Evolutionary conservation across 1,140 invertebrate genomes (phyloP).

Genomic region (Ceratina australensis): DNA sequence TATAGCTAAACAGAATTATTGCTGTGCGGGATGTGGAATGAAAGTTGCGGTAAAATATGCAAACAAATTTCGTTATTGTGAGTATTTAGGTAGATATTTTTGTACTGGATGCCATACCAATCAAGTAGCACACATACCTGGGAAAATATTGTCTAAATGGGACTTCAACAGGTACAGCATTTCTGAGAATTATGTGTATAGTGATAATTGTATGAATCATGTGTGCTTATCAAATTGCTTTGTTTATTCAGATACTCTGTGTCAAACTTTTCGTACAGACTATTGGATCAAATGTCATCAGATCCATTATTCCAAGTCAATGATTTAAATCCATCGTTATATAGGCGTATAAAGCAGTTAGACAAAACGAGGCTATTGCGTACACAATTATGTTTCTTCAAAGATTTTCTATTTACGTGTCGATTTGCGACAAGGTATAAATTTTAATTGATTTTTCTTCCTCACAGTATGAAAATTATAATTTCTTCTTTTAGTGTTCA

Average conservation of each 20-base stretch:
- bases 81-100: slow-evolving; percentile 93
- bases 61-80: slow-evolving; percentile 88
- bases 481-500: slow-evolving; percentile 79
- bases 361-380: slow-evolving; percentile 82
- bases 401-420: slow-evolving; percentile 85
- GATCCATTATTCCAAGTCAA: slow-evolving; percentile 90
- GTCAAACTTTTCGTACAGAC: slow-evolving; percentile 89
- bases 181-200: background rate
- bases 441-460: background rate
- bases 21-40: slow-evolving; percentile 93
- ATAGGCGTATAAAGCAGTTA: slow-evolving; percentile 83
- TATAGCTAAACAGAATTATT: slow-evolving; percentile 88
- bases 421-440: slow-evolving; percentile 82
- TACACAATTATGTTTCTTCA: slow-evolving; percentile 84
- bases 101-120: slow-evolving; percentile 94
- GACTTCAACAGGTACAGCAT: slow-evolving; percentile 82
- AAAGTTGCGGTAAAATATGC: slow-evolving; percentile 87
- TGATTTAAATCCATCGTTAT: slow-evolving; percentile 86
- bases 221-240: background rate
- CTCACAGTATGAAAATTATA: slow-evolving; percentile 10
- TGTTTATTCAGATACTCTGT: slow-evolving; percentile 84
- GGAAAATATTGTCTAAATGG: slow-evolving; percentile 82
- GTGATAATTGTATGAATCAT: background rate
- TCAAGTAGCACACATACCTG: slow-evolving; percentile 88
- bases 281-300: slow-evolving; percentile 87